Evolutionary conservation across 2,888 invertebrate genomes (phyloP).

Genomic region (Diarsia brunnea): DNA sequence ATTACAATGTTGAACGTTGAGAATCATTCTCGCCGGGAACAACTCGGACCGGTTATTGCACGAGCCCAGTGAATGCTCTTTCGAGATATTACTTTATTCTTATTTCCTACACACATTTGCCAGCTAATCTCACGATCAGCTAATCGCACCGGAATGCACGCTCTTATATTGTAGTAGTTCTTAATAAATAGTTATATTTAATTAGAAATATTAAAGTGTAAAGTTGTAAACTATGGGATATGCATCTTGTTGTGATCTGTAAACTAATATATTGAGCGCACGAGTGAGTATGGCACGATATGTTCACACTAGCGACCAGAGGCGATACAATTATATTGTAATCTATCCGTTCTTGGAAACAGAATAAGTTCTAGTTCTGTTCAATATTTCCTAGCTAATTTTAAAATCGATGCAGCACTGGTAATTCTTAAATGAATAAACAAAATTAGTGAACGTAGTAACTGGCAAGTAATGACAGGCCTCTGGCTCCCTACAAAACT

Average conservation of each 20-base stretch:
- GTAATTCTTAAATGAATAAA: too few relatives aligned
- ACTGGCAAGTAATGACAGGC: constrained; percentile 23
- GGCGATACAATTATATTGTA: not conserved
- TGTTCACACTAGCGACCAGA: constrained; percentile 38
- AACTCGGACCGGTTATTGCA: constrained; percentile 29
- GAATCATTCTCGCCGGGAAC: constrained; percentile 14
- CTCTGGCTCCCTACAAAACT: constrained; percentile 42
- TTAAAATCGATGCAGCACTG: not conserved
- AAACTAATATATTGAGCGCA: constrained; percentile 5
- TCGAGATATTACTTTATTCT: constrained; percentile 5
- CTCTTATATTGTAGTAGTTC: constrained; percentile 3
- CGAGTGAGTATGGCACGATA: constrained; percentile 56
- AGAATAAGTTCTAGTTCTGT: not conserved
- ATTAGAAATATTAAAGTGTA: constrained; percentile 3
- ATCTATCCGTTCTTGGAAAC: not conserved
- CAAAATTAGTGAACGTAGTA: not conserved
- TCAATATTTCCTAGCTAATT: not conserved
- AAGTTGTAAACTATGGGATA: constrained; percentile 20
- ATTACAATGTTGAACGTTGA: constrained; percentile 13
- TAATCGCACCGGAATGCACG: constrained; percentile 17
- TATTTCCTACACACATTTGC: constrained; percentile 13
- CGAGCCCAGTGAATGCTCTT: constrained; percentile 10
- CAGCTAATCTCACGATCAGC: not conserved
- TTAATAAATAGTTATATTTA: constrained; percentile 12
- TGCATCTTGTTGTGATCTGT: constrained; percentile 13